Evolutionary conservation across 2,888 invertebrate species (phyloP), one percentile per base, ranked within the genome.

Genomic region (Fragum sueziense): DNA sequence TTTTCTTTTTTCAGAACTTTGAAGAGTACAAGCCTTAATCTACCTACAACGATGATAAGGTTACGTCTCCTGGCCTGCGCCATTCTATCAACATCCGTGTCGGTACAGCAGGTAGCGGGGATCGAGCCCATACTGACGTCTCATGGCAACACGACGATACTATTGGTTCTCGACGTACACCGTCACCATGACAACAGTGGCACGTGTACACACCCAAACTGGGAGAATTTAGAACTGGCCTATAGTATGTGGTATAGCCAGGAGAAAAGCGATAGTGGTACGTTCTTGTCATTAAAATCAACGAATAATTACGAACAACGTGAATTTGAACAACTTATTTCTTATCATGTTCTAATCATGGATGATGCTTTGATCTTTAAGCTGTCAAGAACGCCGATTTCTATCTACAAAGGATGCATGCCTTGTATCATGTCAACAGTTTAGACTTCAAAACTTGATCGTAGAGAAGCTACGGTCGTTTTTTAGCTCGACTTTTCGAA

Each of bases 141-240:
- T 27, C 62, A 74, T 14, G 82, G 82, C 41, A 79, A 74, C 57
- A 27, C 59, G 11, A 65, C 79, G 25, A 51, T 82, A n/a, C 52
- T 82, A 34, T 69, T 76, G 11, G 71, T 82, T 52, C 41, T 82
- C 41, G 82, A 82, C 74, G 25, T 82, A 41, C 82, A 82, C 57
- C 71, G 54, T n/a, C 33, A 37, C 69, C 69, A 76, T 70, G 65
- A 79, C 71, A 76, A 59, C 33, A 69, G 69, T 52, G 68, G 74
- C 6, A 34, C 74, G 11, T 74, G 79, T 41, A 47, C 54, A 11
- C 62, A 71, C 54, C 74, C 74, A 34, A 70, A 79, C 52, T 82
- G 82, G 82, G 68, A 61, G 29, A 52, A 47, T 17, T 72, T 65
- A 51, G 82, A 79, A 47, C 20, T 76, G 27, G 79, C 79, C 25